Evolutionary conservation across 2,797 vertebrate genomes (phyloP).

Genomic region (Sebastes kiyomatsui): DNA sequence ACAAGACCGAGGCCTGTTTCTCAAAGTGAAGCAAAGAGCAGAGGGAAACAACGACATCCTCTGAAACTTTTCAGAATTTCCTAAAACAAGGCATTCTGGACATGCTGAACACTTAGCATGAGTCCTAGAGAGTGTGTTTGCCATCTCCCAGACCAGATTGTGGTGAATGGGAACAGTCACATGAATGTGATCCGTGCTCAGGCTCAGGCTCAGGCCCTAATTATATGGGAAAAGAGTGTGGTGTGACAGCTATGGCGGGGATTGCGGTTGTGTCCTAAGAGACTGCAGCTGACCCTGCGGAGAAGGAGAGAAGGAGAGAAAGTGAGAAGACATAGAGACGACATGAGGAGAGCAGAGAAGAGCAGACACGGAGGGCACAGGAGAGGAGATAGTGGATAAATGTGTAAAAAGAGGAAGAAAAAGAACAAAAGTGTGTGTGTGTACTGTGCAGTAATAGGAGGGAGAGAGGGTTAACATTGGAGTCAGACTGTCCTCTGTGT

Average conservation of each 20-base stretch:
- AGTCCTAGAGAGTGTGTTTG: slow-evolving; percentile 76
- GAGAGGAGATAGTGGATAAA: neutral
- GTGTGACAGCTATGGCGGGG: slow-evolving; percentile 80
- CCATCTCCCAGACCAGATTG: slow-evolving; percentile 79
- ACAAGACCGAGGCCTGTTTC: slow-evolving; percentile 36
- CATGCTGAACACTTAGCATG: slow-evolving; percentile 72
- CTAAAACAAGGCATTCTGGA: slow-evolving; percentile 69
- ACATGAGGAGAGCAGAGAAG: slow-evolving; percentile 19
- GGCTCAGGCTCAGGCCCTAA: slow-evolving; percentile 80
- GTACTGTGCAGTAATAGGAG: slow-evolving; percentile 36
- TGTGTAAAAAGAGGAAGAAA: neutral
- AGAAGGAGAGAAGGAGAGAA: slow-evolving; percentile 46
- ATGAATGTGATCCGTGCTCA: slow-evolving; percentile 82
- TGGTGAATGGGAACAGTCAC: slow-evolving; percentile 80
- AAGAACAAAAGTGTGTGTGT: slow-evolving; percentile 18
- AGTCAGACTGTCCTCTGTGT: slow-evolving; percentile 71
- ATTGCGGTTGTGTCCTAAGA: slow-evolving; percentile 78
- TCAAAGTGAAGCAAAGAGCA: slow-evolving; percentile 28
- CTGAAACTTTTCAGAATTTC: slow-evolving; percentile 68
- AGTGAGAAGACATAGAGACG: slow-evolving; percentile 56
- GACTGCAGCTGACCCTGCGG: slow-evolving; percentile 74
- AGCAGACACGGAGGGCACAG: neutral
- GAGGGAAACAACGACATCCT: slow-evolving; percentile 61
- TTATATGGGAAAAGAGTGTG: slow-evolving; percentile 83
- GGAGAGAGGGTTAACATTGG: slow-evolving; percentile 49